phyloP scores from a whole-genome alignment of 2,113 vertebrate genomes.

The Progne subis region DNA sequence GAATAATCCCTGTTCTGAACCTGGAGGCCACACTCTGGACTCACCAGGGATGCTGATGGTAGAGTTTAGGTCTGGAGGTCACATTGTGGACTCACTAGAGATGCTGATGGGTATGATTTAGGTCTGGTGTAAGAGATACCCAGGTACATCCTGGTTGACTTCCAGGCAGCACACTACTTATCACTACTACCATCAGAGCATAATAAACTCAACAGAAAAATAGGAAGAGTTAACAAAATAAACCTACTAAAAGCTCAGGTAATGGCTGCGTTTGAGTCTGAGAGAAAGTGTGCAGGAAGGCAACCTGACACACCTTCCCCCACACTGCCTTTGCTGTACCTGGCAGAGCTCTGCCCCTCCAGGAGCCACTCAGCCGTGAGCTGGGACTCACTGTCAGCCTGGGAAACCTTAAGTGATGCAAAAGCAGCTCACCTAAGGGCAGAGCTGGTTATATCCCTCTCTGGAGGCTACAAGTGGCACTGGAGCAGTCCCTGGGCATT shows the following conservation, averaged over 20 bases:
- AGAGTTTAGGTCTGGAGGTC: not conserved
- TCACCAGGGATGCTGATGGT: not conserved
- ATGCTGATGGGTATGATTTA: not conserved
- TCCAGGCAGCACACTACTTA: not conserved
- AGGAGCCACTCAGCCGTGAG: rapidly evolving
- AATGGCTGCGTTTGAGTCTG: not conserved
- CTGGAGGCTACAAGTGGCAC: rapidly evolving
- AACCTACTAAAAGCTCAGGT: not conserved
- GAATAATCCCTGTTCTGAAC: not conserved
- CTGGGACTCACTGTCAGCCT: not conserved
- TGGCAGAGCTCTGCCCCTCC: not conserved
- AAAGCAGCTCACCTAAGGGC: not conserved
- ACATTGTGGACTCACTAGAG: not conserved
- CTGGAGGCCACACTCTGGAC: not conserved
- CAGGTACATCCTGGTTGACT: not conserved
- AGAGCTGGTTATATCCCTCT: not conserved
- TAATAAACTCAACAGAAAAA: not conserved
- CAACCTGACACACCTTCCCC: not conserved
- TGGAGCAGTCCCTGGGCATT: not conserved
- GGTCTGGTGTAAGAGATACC: not conserved
- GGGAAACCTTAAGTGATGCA: not conserved
- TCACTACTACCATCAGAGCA: not conserved
- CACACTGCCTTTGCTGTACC: not conserved
- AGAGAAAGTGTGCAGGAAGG: not conserved
- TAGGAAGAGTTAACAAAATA: not conserved